These are phyloP conservation scores for Eublepharis macularius DNA, from an alignment of 2,113 vertebrate species.

Conservation along the genomic window DNA sequence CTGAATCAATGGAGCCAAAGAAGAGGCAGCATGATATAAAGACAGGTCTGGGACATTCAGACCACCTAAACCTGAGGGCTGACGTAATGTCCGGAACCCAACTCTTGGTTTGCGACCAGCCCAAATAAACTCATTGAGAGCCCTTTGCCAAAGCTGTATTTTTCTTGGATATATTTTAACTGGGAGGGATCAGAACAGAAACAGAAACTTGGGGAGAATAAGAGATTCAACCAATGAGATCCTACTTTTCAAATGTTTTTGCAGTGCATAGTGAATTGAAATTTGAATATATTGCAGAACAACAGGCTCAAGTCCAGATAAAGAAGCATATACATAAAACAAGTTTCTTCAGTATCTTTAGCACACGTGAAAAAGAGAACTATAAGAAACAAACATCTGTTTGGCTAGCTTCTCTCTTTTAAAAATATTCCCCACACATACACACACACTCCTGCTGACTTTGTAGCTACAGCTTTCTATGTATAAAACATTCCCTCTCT, in stretches of 20 bases:
- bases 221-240: too few relatives aligned
- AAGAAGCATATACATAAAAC: not conserved
- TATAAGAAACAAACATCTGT: conserved; percentile 25
- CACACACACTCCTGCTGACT: not conserved
- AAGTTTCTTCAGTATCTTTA: not conserved
- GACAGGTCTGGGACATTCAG: too few relatives aligned
- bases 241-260: not conserved
- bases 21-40: too few relatives aligned
- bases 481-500: not conserved
- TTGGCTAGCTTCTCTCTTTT: conserved; percentile 22
- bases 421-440: not conserved
- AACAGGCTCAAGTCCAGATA: not conserved
- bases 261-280: not conserved
- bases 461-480: not conserved
- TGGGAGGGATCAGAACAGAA: too few relatives aligned
- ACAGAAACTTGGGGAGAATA: too few relatives aligned
- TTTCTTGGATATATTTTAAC: too few relatives aligned
- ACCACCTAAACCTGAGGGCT: too few relatives aligned
- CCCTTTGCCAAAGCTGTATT: too few relatives aligned
- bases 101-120: too few relatives aligned
- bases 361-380: conserved; percentile 4
- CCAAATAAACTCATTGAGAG: too few relatives aligned
- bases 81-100: too few relatives aligned
- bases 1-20: too few relatives aligned
- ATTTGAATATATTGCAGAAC: not conserved